Conservation (phyloP, 1,140 invertebrate genomes). For the Choristoneura fumiferana region DNA sequence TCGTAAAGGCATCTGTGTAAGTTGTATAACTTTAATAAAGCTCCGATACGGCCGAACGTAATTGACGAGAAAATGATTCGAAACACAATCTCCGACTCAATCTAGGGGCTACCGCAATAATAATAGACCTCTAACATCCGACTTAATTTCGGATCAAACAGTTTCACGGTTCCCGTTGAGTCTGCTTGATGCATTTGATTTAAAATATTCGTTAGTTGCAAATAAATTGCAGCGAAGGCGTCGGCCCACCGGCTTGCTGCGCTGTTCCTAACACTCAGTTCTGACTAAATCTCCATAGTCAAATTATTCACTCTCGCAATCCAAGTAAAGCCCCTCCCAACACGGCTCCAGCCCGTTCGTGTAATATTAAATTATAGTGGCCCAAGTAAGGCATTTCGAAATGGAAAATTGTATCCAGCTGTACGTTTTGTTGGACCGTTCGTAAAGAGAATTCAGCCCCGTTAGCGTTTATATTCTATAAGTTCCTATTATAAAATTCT, state of each 20-base stretch:
- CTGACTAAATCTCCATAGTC: conserved; percentile 64
- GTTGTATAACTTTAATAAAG: conserved; percentile 8
- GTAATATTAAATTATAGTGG: conserved; percentile 74
- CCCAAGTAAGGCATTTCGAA: conserved; percentile 69
- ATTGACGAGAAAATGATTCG: conserved; percentile 22
- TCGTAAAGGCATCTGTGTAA: neutral
- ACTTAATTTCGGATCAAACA: conserved; percentile 13
- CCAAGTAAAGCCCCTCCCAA: conserved; percentile 59
- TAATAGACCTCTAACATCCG: conserved; percentile 34
- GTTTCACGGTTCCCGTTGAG: conserved; percentile 31
- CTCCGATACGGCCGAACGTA: neutral
- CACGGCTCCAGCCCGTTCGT: conserved; percentile 45
- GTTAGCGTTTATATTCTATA: conserved; percentile 56
- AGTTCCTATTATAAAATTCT: conserved; percentile 56
- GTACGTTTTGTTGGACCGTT: conserved; percentile 52
- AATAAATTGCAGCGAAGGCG: conserved; percentile 57
- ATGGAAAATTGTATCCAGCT: conserved; percentile 71
- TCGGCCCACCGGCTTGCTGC: conserved; percentile 25
- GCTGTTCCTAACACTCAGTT: conserved; percentile 32
- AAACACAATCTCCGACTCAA: conserved; percentile 29
- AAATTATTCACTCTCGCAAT: conserved; percentile 74
- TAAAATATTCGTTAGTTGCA: conserved; percentile 45
- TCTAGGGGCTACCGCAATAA: conserved; percentile 40
- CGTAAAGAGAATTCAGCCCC: conserved; percentile 43
- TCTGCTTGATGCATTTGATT: conserved; percentile 49